Base-by-base conservation (phyloP, 1,140 invertebrate species). In the Pseudomyrmex gracilis region DNA sequence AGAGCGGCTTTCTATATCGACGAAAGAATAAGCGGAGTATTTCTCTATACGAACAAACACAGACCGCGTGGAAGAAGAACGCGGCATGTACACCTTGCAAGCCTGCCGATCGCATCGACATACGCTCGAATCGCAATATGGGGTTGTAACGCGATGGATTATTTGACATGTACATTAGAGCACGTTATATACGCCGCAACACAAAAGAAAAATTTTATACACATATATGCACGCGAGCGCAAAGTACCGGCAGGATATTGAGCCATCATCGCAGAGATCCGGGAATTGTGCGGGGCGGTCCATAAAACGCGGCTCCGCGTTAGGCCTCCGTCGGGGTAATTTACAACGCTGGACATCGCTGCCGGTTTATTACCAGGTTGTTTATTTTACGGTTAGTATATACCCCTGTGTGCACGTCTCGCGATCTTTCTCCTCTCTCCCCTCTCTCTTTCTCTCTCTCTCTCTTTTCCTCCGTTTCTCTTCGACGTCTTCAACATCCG, bases 281-380 rank as follows among this genome's bases (percentile, higher is more conserved):
- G 91, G 91, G 92, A 93, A 93, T 93, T 90, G 89, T 90, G 87
- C 82, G 89, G 87, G 88, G 87, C 87, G 89, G 89, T 93, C 89
- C 88, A 92, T 93, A 93, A 93, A 93, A 93, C 91, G 90, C 84
- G 73, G 77, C 89, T 84, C 76, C 57, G 91, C 90, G 92, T 90
- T 90, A 89, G 85, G 84, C 70, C 86, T 87, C 88, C 85, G 90
- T 78, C 90, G 85, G 82, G 84, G 88, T 92, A 92, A 93, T 93
- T 93, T 93, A 93, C 93, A 90, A 90, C 86, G 85, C 88, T 90
- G 92, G 92, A 93, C 92, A 93, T 90, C 86, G 90, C 91, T 91
- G 90, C 89, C 89, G 89, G 88, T 93, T 93, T 93, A 93, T 93
- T 93, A 91, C 92, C 90, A 80, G 82, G 90, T 91, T 92, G 91